Evolutionary conservation across 2,797 vertebrate species (phyloP).

Genomic region (Argyrosomus regius): DNA sequence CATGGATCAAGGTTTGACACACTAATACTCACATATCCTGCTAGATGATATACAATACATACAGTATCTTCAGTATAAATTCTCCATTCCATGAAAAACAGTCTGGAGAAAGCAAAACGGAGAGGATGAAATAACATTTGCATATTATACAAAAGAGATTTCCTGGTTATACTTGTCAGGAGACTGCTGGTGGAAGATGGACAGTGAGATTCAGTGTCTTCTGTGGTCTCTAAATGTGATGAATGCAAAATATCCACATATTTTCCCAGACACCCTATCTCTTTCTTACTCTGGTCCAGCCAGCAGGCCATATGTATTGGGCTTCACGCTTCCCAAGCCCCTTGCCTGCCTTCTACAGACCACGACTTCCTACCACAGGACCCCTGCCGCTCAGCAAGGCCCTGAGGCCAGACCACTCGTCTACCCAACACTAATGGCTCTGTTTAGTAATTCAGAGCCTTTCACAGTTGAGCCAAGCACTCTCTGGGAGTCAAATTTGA

Average conservation of each 20-base stretch:
- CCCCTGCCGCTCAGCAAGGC: conserved; percentile 62
- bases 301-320: conserved; percentile 72
- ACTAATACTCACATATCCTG: conserved; percentile 5
- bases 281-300: conserved; percentile 54
- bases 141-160: conserved; percentile 45
- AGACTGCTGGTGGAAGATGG: conserved; percentile 56
- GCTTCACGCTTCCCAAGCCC: conserved; percentile 74
- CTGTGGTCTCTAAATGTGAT: conserved; percentile 68
- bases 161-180: conserved; percentile 46
- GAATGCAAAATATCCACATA: conserved; percentile 73
- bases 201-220: conserved; percentile 62
- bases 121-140: conserved; percentile 65
- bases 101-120: conserved; percentile 22
- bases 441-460: conserved; percentile 69
- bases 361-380: conserved; percentile 79
- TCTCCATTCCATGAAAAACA: conserved; percentile 24
- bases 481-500: conserved; percentile 68
- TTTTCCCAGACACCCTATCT: conserved; percentile 77
- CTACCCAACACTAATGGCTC: conserved; percentile 69
- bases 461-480: conserved; percentile 59
- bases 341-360: conserved; percentile 66
- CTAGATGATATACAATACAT: conserved; percentile 25
- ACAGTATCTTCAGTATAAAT: conserved; percentile 5
- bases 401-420: conserved; percentile 68
- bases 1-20: conserved; percentile 8